A percentile compares a stretch with the other conserved stretches of the same genome.
Conservation (phyloP, 2,113 vertebrate genomes). For the Ariopsis seemanni region DNA sequence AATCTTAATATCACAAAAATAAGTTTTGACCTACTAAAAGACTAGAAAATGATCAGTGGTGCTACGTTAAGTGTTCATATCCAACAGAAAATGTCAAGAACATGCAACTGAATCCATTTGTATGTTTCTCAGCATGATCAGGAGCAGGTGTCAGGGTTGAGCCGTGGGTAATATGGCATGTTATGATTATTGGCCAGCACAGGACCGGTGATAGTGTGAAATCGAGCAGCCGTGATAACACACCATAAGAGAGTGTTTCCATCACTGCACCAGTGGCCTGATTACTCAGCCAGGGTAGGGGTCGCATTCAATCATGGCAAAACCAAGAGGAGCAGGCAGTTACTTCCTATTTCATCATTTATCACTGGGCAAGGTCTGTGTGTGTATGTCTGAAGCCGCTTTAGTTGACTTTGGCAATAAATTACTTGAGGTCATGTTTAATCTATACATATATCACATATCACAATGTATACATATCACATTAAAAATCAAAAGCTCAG, state of each 20-base stretch:
- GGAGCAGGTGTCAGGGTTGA: slow-evolving; percentile 16
- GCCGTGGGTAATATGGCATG: slow-evolving; percentile 23
- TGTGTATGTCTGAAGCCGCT: neutral
- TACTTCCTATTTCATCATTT: slow-evolving; percentile 36
- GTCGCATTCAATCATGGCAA: slow-evolving; percentile 11
- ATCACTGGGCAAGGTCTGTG: slow-evolving; percentile 11
- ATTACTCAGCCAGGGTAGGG: slow-evolving; percentile 21
- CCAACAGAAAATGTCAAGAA: neutral
- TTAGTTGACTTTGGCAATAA: slow-evolving; percentile 17
- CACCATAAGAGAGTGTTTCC: slow-evolving; percentile 20
- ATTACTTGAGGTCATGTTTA: neutral
- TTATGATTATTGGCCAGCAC: slow-evolving; percentile 1
- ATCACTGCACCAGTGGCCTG: slow-evolving; percentile 31
- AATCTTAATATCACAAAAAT: neutral
- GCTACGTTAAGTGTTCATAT: neutral
- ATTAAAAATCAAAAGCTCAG: neutral
- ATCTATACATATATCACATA: neutral
- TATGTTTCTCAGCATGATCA: slow-evolving; percentile 18
- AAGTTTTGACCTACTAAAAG: neutral
- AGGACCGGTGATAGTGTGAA: slow-evolving; percentile 22
- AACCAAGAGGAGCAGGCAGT: slow-evolving; percentile 23
- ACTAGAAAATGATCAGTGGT: neutral
- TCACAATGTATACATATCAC: neutral
- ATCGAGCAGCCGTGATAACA: slow-evolving; percentile 34
- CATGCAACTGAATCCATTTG: slow-evolving; percentile 2